These are phyloP conservation scores for Drosophila bifasciata DNA, from an alignment of 1,140 invertebrate species.

Conservation along the genomic window DNA sequence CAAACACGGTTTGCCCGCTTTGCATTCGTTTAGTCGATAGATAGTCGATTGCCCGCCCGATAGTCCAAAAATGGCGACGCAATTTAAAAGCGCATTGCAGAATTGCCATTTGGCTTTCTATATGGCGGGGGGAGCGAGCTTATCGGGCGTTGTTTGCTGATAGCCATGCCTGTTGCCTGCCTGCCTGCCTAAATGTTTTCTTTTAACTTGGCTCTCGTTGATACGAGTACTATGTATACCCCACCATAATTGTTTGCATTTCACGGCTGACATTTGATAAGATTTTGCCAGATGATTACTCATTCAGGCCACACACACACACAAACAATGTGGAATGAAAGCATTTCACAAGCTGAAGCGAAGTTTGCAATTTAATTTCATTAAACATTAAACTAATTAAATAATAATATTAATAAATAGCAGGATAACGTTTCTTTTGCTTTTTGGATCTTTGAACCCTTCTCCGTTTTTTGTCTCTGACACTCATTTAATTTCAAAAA, in stretches of 20 bases:
- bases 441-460: no score
- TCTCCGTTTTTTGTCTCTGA: no score
- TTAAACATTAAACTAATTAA: no score
- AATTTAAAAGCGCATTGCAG: constrained; percentile 72
- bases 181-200: constrained; percentile 53
- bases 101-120: constrained; percentile 60
- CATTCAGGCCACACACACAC: constrained; percentile 29
- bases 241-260: constrained; percentile 53
- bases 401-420: no score
- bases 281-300: constrained; percentile 51
- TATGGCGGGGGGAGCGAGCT: constrained; percentile 47
- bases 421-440: no score
- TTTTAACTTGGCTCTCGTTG: constrained; percentile 44
- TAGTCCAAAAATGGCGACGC: constrained; percentile 70
- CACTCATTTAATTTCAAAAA: background rate
- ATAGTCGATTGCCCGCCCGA: constrained; percentile 16
- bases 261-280: constrained; percentile 55
- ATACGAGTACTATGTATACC: constrained; percentile 21
- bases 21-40: constrained; percentile 33
- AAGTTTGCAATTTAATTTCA: no score
- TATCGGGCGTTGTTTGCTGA: constrained; percentile 55
- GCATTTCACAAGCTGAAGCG: background rate
- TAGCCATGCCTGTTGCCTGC: constrained; percentile 12
- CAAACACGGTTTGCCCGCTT: constrained; percentile 10
- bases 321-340: constrained; percentile 26